phyloP scores from a whole-genome alignment of 2,113 vertebrate genomes.

The Varanus komodoensis region DNA sequence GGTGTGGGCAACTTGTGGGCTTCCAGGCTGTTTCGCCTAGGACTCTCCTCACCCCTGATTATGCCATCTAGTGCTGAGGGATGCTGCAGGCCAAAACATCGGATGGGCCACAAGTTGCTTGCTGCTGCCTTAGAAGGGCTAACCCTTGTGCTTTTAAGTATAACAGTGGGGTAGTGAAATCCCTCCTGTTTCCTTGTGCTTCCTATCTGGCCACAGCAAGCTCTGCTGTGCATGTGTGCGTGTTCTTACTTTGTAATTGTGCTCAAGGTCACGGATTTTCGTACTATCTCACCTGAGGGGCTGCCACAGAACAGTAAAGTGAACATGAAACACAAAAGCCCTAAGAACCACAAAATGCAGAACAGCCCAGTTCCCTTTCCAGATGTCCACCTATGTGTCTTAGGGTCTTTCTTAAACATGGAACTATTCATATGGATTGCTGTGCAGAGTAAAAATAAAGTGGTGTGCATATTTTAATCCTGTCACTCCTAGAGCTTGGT shows the following conservation, averaged over 20 bases:
- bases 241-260: background rate
- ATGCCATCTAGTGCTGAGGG: background rate
- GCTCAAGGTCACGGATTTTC: background rate
- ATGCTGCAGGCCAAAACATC: background rate
- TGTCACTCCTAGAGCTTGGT: no score
- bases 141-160: background rate
- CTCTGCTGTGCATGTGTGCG: constrained; percentile 6
- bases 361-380: background rate
- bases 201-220: background rate
- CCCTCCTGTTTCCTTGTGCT: background rate
- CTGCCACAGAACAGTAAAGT: background rate
- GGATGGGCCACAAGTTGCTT: background rate
- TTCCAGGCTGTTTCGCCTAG: background rate
- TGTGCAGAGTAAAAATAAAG: background rate
- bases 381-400: background rate
- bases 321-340: background rate
- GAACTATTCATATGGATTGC: background rate
- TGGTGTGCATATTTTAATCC: no score
- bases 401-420: background rate
- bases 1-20: background rate
- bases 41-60: no score
- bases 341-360: background rate
- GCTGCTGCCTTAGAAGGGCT: background rate
- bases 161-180: background rate
- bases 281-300: no score